Base-by-base conservation (phyloP, 2,113 vertebrate genomes). In the Albula glossodonta region DNA sequence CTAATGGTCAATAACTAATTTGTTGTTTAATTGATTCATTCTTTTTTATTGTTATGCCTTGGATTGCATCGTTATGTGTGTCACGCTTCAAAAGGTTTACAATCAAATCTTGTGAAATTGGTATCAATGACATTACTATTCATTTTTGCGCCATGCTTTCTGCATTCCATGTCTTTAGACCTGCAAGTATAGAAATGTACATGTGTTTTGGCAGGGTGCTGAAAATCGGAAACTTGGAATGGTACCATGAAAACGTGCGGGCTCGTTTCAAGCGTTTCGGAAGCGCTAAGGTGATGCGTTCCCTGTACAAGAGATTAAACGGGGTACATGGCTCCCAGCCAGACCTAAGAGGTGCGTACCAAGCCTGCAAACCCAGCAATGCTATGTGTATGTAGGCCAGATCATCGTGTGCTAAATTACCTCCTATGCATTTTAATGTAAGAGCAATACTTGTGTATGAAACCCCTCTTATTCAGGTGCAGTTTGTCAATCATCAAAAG, bases 191-290 rank as follows among this genome's bases (percentile, higher is more conserved):
- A 15, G n/a, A n/a, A n/a, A n/a, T 66, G 5, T 66, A 5, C 4
- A 5, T 83, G 81, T 84, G 84, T 25, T 52, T 57, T 50, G 15
- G 12, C 93, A 99, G 98, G 89, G 93, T 97, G 0, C 94, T 97
- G 87, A 97, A 96, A 94, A 95, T 96, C 0, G 96, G 97, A 3
- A 97, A 97, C 0, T 90, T 98, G 90, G 97, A 98, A 66, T 99
- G 98, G 98, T 99, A 96, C 93, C 95, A 99, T 0, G 91, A 97
- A 12, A 97, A 97, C 0, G 93, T 98, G 80, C 92, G 93, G 0
- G 91, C 96, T 41, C 97, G 97, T 13, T 99, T 99, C 92, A 97
- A 97, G 91, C 92, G 94, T 2, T 98, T 98, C 5, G 98, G 98
- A 80, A 99, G 97, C 0, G 97, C 97, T 90, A 98, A 99, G 70